phyloP scores from a whole-genome alignment of 2,797 vertebrate genomes.

The Neosilurus mollespiculum region DNA sequence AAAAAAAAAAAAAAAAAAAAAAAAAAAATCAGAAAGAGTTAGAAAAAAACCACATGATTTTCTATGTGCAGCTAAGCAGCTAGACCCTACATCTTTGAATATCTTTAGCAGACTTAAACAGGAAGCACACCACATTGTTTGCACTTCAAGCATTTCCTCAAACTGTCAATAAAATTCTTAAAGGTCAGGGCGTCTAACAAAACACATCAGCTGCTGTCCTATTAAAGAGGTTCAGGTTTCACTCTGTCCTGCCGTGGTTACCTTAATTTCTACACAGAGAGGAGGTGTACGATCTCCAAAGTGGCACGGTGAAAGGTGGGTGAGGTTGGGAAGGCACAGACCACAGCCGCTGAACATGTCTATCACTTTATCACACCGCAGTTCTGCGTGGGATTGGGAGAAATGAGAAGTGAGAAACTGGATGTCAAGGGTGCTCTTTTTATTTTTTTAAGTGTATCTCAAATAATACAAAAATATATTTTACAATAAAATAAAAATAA shows the following conservation, averaged over 20 bases:
- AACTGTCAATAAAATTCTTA: too few species aligned
- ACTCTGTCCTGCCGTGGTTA: conserved; percentile 40
- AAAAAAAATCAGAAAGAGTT: neutral
- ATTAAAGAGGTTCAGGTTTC: neutral
- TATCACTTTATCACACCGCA: conserved; percentile 95
- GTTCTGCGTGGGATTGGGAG: conserved; percentile 70
- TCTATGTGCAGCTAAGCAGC: neutral
- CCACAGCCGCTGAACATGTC: conserved; percentile 93
- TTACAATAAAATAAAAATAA: too few species aligned
- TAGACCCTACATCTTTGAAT: neutral
- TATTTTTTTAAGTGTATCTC: too few species aligned
- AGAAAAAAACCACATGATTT: neutral
- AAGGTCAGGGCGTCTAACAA: neutral
- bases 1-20: neutral
- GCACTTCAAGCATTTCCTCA: neutral
- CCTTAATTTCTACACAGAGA: conserved; percentile 97
- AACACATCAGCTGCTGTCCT: neutral
- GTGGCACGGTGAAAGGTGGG: conserved; percentile 79
- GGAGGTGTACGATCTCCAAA: conserved; percentile 82
- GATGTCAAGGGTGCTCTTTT: too few species aligned
- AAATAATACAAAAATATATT: too few species aligned
- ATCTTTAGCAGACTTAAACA: neutral
- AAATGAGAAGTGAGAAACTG: neutral
- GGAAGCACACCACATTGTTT: neutral
- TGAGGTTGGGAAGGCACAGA: conserved; percentile 93